These are phyloP conservation scores for Nansenia antarctica DNA, from an alignment of 2,113 vertebrate genomes.

Conservation along the genomic window DNA sequence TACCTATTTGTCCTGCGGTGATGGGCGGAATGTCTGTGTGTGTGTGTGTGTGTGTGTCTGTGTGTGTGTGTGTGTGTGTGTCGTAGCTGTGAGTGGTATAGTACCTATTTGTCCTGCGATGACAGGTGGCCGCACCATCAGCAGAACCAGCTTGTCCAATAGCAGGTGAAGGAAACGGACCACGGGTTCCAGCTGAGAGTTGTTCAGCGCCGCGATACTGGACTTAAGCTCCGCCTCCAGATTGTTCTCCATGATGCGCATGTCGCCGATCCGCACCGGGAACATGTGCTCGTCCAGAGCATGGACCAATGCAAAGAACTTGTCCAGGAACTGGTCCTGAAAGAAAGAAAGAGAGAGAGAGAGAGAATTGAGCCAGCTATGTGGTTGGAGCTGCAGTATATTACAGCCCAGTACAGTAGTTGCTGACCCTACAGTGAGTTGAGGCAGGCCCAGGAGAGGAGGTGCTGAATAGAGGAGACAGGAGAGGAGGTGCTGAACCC, in stretches of 20 bases:
- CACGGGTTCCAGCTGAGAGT: slow-evolving; percentile 93
- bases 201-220: slow-evolving; percentile 92
- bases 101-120: slow-evolving; percentile 99
- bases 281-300: slow-evolving; percentile 99
- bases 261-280: slow-evolving; percentile 95
- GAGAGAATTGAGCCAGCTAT: background rate
- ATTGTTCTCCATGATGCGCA: slow-evolving; percentile 98
- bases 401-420: no score
- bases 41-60: no score
- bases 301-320: slow-evolving; percentile 97
- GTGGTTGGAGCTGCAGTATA: no score
- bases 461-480: background rate
- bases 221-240: slow-evolving; percentile 94
- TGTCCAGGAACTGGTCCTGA: slow-evolving; percentile 96
- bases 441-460: background rate
- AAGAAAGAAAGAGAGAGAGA: slow-evolving; percentile 8
- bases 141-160: slow-evolving; percentile 94
- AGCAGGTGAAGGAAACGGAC: slow-evolving; percentile 97
- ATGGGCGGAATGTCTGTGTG: slow-evolving; percentile 88
- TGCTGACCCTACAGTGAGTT: background rate
- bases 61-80: no score
- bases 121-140: slow-evolving; percentile 94
- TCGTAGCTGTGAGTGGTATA: no score
- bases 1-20: slow-evolving; percentile 98
- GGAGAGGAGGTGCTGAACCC: background rate